Base-by-base conservation (phyloP, 1,140 invertebrate genomes). In the Whitmania pigra region DNA sequence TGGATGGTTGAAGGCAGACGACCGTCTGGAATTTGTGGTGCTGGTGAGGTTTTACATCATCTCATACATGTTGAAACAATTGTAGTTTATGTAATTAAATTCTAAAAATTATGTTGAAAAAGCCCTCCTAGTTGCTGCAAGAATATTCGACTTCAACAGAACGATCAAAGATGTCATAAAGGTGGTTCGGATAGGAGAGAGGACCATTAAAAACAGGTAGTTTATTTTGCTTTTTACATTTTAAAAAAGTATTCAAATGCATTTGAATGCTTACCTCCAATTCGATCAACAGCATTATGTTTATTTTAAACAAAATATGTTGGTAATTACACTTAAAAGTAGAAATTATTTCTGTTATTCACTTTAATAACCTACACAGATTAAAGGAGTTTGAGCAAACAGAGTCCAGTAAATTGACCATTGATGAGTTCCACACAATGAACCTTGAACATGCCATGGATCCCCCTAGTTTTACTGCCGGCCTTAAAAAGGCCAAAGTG, bases 391-490 rank as follows among this genome's bases (percentile, higher is more conserved):
- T 99, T 83, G 91, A 92, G 0, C 92, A 94, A 66, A 98, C 95
- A 0, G 92, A 94, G 0, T 93, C 92, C 0, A 90, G 90, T 78
- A 85, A 85, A 69, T 82, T 99, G 29, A 97, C 94, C 0, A 84
- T 97, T 11, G 93, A 98, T 75, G 94, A 99, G 83, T 99, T 99
- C 79, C 92, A 96, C 88, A 91, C 88, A 0, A 91, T 98, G 7
- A 94, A 99, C 82, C 84, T 99, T 69, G 94, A 97, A 79, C 92
- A 95, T 77, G 94, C 96, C 78, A 91, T 94, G 79, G 94, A 97
- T 84, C 95, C 95, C 31, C 93, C 93, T 0, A 79, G 80, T n/a
- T 98, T 94, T 79, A 94, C 91, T 83, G 89, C 88, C 7, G 91
- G 92, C 0, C 85, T 92, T 67, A 88, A 89, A 79, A 91, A 91